Percentiles rank a stretch among this genome's conserved stretches.
phyloP scores from a whole-genome alignment of 2,797 vertebrate species.

The Alcedo atthis region DNA sequence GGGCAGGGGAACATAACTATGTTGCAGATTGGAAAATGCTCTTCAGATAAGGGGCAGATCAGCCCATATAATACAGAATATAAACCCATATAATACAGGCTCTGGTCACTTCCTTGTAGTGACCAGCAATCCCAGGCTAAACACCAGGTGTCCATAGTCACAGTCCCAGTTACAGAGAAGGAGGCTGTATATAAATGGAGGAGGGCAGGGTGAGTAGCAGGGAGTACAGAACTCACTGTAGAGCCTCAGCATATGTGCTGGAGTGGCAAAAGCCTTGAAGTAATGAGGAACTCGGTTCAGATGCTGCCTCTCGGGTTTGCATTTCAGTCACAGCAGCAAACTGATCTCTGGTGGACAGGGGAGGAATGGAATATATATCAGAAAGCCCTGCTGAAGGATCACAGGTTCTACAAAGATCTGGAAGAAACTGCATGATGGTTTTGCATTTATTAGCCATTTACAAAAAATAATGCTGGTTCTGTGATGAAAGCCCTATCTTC shows the following conservation, averaged over 20 bases:
- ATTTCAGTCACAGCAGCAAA: not conserved
- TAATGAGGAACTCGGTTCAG: not conserved
- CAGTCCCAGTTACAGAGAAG: not conserved
- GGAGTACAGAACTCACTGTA: not conserved
- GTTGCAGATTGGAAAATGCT: not conserved
- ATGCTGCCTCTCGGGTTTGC: not conserved
- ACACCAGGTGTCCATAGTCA: not conserved
- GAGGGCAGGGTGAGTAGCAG: not conserved
- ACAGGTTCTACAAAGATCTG: not conserved
- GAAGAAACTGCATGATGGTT: not conserved
- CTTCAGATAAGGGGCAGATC: not conserved
- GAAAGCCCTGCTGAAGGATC: not conserved
- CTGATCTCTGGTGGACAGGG: not conserved
- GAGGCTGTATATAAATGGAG: not conserved
- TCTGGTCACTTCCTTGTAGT: not conserved
- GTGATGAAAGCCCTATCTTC: not conserved
- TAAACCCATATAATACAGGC: not conserved
- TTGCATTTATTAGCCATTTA: conserved; percentile 29
- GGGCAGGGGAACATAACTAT: not conserved
- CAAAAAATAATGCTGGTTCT: not conserved
- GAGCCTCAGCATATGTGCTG: not conserved
- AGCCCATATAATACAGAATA: not conserved
- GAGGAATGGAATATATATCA: accelerated
- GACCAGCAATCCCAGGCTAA: not conserved
- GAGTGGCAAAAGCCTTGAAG: not conserved